Base-by-base conservation (phyloP, 2,888 invertebrate species). In the Acleris sparsana region DNA sequence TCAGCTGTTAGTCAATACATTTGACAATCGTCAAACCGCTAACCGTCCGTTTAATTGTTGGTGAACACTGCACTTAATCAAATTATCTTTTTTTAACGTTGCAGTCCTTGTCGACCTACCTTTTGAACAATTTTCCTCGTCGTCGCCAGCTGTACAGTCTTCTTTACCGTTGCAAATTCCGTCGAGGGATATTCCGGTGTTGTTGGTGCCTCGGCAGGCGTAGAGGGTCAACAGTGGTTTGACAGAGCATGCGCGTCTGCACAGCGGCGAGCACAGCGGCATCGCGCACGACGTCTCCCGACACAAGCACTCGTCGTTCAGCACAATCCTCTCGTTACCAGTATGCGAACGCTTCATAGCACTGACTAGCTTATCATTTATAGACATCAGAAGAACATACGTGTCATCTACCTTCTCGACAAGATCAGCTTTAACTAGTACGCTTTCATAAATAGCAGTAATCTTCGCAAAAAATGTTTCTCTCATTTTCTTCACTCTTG, bases 341-440 rank as follows among this genome's bases (percentile, higher is more conserved):
- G 81, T 82, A 46, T 83, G 73, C 1, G 88, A 83, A 16, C 55
- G 71, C 71, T 89, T 91, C 69, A 92, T 71, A 16, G 87, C 88
- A 25, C 63, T 67, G 2, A 85, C 71, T 51, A 90, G 71, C 57
- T 85, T 82, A 63, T 83, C 76, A 18, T 83, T 85, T 3, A 89
- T 18, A 18, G 74, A 61, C 7, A 75, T 13, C 22, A 92, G 69
- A 72, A 81, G 84, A 5, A 72, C 22, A 68, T 84, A 84, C 11
- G 73, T 70, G 3, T 78, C 78, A 29, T 84, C 76, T n/a, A 82
- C 68, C 61, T 82, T 75, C 2, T 71, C 67, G 1, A 73, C 53
- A 43, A 62, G 69, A 5, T 67, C 53, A 1, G 75, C 68, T 48
- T 71, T 72, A 16, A 69, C 71, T 46, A 82, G 55, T 62, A 74